A percentile compares a stretch with the other conserved stretches of the same genome.
Evolutionary conservation across 2,888 invertebrate genomes (phyloP).

Genomic region (Corbicula japonica): DNA sequence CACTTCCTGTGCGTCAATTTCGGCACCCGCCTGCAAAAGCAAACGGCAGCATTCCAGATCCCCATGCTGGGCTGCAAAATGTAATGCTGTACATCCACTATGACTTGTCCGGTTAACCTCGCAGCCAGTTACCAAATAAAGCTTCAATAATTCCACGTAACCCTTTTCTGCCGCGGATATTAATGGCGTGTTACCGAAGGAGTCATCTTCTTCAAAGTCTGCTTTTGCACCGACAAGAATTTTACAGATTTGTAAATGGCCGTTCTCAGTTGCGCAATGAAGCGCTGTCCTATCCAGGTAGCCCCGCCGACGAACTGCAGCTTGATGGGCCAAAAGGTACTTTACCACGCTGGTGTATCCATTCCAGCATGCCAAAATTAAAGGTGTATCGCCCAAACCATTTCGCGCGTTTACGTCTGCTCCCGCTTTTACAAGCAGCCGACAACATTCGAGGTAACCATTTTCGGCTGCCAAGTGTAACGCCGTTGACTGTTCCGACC

Average conservation of each 20-base stretch:
- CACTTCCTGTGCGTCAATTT: constrained; percentile 84
- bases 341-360: constrained; percentile 80
- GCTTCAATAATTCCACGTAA: constrained; percentile 75
- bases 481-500: constrained; percentile 76
- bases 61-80: constrained; percentile 81
- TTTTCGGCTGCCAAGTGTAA: constrained; percentile 81
- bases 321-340: constrained; percentile 77
- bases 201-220: constrained; percentile 81
- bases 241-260: constrained; percentile 78
- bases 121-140: constrained; percentile 76
- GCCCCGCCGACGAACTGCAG: constrained; percentile 78
- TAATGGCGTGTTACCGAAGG: constrained; percentile 81
- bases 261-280: constrained; percentile 82
- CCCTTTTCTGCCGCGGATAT: constrained; percentile 83
- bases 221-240: constrained; percentile 77
- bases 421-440: constrained; percentile 75
- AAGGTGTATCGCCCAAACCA: constrained; percentile 80
- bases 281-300: constrained; percentile 81
- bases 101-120: constrained; percentile 81
- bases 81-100: constrained; percentile 80
- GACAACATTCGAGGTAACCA: constrained; percentile 77
- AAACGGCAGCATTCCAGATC: constrained; percentile 77
- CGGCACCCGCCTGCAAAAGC: constrained; percentile 78
- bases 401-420: constrained; percentile 78
- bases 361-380: constrained; percentile 80